Evolutionary conservation across 1,140 invertebrate species (phyloP), one percentile per base, ranked within the genome.

Genomic region (Periplaneta americana): DNA sequence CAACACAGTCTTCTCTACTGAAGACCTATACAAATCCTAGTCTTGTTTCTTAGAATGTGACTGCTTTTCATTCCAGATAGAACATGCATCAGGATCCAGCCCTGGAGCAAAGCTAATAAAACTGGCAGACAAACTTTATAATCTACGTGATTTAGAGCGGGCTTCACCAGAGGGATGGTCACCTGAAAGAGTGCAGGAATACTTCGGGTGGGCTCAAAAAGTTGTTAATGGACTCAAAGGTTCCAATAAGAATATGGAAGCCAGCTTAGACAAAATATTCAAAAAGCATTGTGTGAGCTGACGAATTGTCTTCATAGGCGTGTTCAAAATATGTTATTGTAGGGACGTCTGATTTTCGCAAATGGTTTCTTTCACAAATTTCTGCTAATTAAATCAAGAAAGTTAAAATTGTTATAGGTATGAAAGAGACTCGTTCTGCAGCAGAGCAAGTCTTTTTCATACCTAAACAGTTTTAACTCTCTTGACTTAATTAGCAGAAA

Each of bases 51-150:
- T 13, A 95, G n/a, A n/a, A n/a, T n/a, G 96, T 88, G n/a, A n/a
- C n/a, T 18, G 6, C n/a, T 48, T 18, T 11, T 66, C 6, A 66
- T 28, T 66, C 6, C n/a, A 66, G 48, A 93, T 97, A 82, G 88
- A 88, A 34, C 88, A 95, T 86, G 94, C 95, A 10, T 84, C 90
- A 1, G 85, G 86, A 1, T 85, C 86, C 1, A 93, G 90, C 83
- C 79, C 87, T 33, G 89, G 92, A 86, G 96, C 95, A 0, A 96
- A 96, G 87, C 87, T 97, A 6, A 93, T 98, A 0, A 95, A 94
- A 88, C 86, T 97, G 82, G 96, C 96, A 1, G 96, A 97, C 87
- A 97, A 97, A 87, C 88, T 97, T 79, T 96, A 97, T 86, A 97
- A 97, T 88, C 86, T 97, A 1, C 88, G 95, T 83, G 96, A 97